These are phyloP conservation scores for Chymomyza procnemis DNA, from an alignment of 2,888 invertebrate species.

Conservation along the genomic window DNA sequence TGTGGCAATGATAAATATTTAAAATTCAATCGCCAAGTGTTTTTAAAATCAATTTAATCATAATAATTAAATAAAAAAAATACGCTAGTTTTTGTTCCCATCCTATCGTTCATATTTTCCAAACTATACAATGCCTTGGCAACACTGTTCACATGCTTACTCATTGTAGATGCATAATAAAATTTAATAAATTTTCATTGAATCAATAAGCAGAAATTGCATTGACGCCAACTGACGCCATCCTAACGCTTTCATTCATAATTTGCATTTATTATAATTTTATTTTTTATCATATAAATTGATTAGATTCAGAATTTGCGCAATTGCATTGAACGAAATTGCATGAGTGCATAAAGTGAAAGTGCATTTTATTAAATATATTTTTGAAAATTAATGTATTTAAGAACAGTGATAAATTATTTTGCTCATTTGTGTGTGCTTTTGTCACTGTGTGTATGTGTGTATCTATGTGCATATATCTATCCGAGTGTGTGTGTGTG, in stretches of 20 bases:
- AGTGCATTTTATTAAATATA: not conserved
- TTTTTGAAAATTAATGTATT: constrained; percentile 1
- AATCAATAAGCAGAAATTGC: constrained; percentile 68
- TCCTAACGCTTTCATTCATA: constrained; percentile 26
- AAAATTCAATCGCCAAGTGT: too few species aligned
- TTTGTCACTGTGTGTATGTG: not conserved
- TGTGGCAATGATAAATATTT: too few species aligned
- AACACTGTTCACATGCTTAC: too few species aligned
- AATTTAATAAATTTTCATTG: constrained; percentile 63
- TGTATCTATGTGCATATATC: not conserved
- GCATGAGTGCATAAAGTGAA: not conserved
- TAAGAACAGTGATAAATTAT: not conserved
- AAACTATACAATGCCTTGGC: too few species aligned
- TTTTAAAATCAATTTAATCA: too few species aligned
- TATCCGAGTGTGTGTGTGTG: not conserved
- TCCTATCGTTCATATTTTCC: too few species aligned
- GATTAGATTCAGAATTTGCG: not conserved
- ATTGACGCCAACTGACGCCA: constrained; percentile 66
- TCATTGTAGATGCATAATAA: not conserved
- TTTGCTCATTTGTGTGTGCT: not conserved
- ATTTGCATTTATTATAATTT: constrained; percentile 6
- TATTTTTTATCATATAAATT: constrained; percentile 1
- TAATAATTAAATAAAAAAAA: too few species aligned
- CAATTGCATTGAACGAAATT: not conserved
- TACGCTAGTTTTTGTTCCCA: too few species aligned